Base-by-base conservation (phyloP, 2,113 vertebrate species). In the Sialia sialis region DNA sequence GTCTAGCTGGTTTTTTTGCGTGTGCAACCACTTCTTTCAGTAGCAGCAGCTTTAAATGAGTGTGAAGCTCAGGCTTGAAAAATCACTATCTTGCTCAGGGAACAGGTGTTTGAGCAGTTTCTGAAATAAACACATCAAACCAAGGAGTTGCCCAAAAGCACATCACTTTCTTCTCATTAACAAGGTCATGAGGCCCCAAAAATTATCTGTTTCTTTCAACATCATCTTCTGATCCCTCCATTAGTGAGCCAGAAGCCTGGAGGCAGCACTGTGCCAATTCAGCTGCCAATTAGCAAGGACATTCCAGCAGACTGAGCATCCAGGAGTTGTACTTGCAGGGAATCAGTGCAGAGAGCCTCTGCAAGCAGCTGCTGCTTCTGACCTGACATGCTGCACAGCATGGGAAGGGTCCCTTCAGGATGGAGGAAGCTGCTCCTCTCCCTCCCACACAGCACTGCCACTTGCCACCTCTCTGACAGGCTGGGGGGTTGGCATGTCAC, bases 21-120 rank as follows among this genome's bases (percentile, higher is more conserved):
- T 59, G 62, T 73, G 38, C 0, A 1, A 76, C 38, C 63, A 79
- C 63, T 73, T 72, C 32, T 93, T 93, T 90, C 85, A 58, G 70
- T 25, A 85, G 34, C 84, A 85, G 63, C 26, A 80, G 32, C 84
- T 69, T 76, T 78, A 94, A 96, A 94, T 84, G 83, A 74, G 68
- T 91, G 55, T 90, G 67, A 69, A 93, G 58, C 32, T 76, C 7
- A 2, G 75, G 49, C 63, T 62, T 84, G 38, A 43, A 43, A 51
- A 77, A 36, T 66, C 30, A 17, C 58, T 44, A 8, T 54, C 75
- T 58, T 79, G 63, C 67, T 90, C 46, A 55, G 68, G 26, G 39
- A 74, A 58, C 23, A 51, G 67, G 60, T 11, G 13, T 63, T 63
- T 41, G 29, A 66, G 34, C 55, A 62, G 32, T 66, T 94, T 92